Evolutionary conservation across 2,888 invertebrate species (phyloP).

Genomic region (Rhagonycha lutea): DNA sequence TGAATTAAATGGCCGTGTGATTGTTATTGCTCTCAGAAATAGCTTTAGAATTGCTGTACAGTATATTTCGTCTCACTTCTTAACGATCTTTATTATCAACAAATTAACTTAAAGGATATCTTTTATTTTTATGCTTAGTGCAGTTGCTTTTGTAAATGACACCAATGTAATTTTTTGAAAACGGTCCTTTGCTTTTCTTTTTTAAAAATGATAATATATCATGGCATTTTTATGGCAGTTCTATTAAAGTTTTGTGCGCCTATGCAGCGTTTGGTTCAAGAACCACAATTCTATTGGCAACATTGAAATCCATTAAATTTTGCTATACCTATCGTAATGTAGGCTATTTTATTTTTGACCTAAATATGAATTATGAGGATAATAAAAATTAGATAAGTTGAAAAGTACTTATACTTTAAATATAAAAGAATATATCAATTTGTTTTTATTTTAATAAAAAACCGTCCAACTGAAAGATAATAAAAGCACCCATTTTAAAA

Average conservation of each 20-base stretch:
- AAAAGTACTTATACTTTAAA: no score
- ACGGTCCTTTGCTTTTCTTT: no score
- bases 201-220: no score
- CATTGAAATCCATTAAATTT: background rate
- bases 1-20: conserved; percentile 21
- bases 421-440: no score
- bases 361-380: no score
- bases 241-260: background rate
- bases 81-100: background rate
- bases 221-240: background rate
- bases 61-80: background rate
- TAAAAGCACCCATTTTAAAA: no score
- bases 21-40: conserved; percentile 10
- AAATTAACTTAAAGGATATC: background rate
- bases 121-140: background rate
- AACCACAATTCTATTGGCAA: background rate
- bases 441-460: no score
- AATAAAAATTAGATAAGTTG: no score
- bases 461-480: no score
- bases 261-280: background rate
- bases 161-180: background rate
- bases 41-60: background rate
- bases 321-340: no score
- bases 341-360: no score
- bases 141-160: background rate